Conservation (phyloP, 2,113 vertebrate genomes). For the Rhineura floridana region DNA sequence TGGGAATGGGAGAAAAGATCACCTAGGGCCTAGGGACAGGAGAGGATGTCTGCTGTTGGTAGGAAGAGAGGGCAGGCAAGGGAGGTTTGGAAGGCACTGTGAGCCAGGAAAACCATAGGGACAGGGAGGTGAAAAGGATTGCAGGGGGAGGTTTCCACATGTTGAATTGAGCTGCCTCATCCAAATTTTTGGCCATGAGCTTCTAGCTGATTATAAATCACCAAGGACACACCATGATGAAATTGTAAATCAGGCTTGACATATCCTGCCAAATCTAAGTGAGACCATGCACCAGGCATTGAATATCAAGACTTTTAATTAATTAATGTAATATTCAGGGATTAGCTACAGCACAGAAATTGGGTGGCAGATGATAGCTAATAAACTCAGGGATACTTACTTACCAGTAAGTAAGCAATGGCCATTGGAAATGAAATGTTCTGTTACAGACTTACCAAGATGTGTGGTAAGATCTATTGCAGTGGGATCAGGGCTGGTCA, state of each 20-base stretch:
- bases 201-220: conserved; percentile 25
- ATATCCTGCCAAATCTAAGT: neutral
- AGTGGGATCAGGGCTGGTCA: conserved; percentile 34
- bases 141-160: neutral
- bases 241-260: conserved; percentile 45
- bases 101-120: neutral
- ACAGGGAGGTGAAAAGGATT: neutral
- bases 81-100: neutral
- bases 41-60: neutral
- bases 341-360: neutral
- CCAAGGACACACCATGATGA: conserved; percentile 47
- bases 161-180: too few species aligned
- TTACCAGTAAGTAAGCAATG: conserved; percentile 9
- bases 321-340: conserved; percentile 57
- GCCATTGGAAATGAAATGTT: neutral
- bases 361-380: conserved; percentile 1
- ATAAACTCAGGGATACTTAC: conserved; percentile 39
- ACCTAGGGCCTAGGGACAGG: neutral
- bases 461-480: conserved; percentile 11
- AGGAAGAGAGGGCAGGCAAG: neutral
- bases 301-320: conserved; percentile 35
- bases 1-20: neutral
- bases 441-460: conserved; percentile 30
- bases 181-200: neutral
- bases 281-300: conserved; percentile 27